Base-by-base conservation (phyloP, 2,113 vertebrate genomes). In the human (Homo sapiens) region DNA sequence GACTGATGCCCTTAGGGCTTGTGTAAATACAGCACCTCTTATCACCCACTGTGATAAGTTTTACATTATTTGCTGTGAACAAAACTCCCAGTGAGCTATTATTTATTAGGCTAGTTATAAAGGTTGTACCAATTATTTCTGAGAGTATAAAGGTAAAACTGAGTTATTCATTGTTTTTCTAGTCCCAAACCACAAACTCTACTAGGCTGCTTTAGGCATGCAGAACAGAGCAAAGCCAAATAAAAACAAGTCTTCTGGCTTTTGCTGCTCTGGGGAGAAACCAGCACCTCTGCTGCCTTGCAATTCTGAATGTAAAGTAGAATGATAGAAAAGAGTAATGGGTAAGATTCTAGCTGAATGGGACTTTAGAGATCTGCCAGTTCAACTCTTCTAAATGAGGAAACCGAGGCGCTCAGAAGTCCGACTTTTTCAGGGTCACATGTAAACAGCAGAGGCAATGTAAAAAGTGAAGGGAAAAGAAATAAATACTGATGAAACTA, bases 1-100 rank as follows among this genome's bases (percentile, higher is more conserved):
- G 76, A 97, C 78, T 98, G 75, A 84, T 45, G 75, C 30, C 13
- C 87, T 95, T 52, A 75, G 90, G 84, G 90, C 75, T 89, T 91
- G 89, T 84, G 35, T 40, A 97, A 97, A 97, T 88, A 13, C 0
- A 30, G 6, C 61, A 45, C 57, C 59, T 97, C 78, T 95, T 89
- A 93, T 87, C 95, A 78, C 4, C 18, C 40, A 72, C 40, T 35
- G 3, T 82, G 89, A 73, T 57, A 97, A 52, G 64, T 92, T 10
- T 17, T 55, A 88, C 57, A 79, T 79, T 93, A 81, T 88, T 98
- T 96, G 55, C 93, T 52, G 1, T 18, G 11, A 89, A 97, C 90
- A 85, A 96, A 6, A 90, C 45, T 9, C 2, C 43, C 17, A 94
- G 64, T 96, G 50, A 95, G 22, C 16, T 76, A 25, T 89, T 95